Conservation (phyloP, 2,797 vertebrate species). For the Brachymystax lenok region DNA sequence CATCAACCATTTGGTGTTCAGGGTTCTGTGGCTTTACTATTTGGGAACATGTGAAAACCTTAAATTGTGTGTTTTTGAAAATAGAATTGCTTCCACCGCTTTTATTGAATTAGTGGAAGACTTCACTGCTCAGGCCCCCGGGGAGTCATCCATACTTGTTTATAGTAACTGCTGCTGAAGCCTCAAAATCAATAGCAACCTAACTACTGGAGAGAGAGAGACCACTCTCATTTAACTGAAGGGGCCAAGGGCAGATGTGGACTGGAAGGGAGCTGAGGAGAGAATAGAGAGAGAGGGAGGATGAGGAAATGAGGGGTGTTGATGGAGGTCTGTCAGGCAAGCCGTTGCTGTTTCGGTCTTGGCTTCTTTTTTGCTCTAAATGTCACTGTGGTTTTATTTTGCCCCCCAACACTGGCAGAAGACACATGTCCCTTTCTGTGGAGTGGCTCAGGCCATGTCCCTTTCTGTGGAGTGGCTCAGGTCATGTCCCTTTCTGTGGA, state of each 20-base stretch:
- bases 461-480: no score
- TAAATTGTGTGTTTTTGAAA: background rate
- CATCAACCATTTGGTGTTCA: background rate
- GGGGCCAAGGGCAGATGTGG: constrained; percentile 42
- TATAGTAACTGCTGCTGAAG: constrained; percentile 39
- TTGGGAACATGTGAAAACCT: background rate
- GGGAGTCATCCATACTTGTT: constrained; percentile 33
- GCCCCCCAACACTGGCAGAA: constrained; percentile 63
- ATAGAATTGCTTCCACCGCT: background rate
- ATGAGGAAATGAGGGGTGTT: constrained; percentile 37
- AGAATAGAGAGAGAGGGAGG: constrained; percentile 10
- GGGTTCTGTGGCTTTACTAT: background rate
- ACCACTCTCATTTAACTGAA: constrained; percentile 6
- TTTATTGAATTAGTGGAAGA: background rate
- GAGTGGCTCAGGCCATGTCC: constrained; percentile 30
- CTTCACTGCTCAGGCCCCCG: constrained; percentile 15
- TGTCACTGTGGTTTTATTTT: constrained; percentile 61
- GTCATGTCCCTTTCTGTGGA: no score
- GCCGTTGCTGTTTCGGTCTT: constrained; percentile 30
- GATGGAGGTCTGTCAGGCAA: constrained; percentile 31
- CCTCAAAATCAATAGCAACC: constrained; percentile 46
- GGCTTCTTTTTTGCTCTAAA: constrained; percentile 36
- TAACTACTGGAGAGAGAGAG: constrained; percentile 29
- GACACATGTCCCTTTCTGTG: constrained; percentile 69
- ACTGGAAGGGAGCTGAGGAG: constrained; percentile 46